Evolutionary conservation across 2,888 invertebrate genomes (phyloP).

Genomic region (Sialis lutaria): DNA sequence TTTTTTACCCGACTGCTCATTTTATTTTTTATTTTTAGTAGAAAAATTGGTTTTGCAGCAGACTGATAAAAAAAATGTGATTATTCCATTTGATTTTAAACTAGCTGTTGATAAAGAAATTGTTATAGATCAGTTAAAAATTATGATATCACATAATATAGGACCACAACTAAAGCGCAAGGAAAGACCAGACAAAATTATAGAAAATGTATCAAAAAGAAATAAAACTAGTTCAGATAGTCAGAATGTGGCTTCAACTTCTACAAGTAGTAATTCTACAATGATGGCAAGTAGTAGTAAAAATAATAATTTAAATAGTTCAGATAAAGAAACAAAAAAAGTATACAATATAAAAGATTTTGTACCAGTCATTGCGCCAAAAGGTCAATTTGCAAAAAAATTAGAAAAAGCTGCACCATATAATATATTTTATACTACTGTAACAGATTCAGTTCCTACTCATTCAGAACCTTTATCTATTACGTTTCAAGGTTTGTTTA

Average conservation of each 20-base stretch:
- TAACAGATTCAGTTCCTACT: slow-evolving; percentile 43
- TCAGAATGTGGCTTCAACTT: not conserved
- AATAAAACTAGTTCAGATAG: not conserved
- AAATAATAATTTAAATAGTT: slow-evolving; percentile 9
- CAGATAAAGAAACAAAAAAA: slow-evolving; percentile 8
- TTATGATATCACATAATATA: slow-evolving; percentile 24
- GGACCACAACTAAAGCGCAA: slow-evolving; percentile 6
- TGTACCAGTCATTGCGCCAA: slow-evolving; percentile 36
- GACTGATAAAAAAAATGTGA: slow-evolving; percentile 26
- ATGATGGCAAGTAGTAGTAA: slow-evolving; percentile 1
- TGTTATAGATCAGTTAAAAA: slow-evolving; percentile 42
- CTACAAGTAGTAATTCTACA: not conserved
- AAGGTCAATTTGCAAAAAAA: slow-evolving; percentile 45
- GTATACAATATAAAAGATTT: slow-evolving; percentile 22
- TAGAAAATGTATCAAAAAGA: not conserved
- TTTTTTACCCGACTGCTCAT: no score
- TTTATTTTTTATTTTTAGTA: slow-evolving; percentile 30
- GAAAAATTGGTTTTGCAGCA: slow-evolving; percentile 39
- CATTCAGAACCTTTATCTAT: slow-evolving; percentile 46
- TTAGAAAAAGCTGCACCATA: slow-evolving; percentile 51
- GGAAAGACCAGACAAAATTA: not conserved
- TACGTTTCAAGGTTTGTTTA: slow-evolving; percentile 41
- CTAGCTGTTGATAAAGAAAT: slow-evolving; percentile 27
- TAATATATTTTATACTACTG: slow-evolving; percentile 56
- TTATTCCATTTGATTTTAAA: slow-evolving; percentile 35